Percentiles rank a stretch among this genome's conserved stretches.
Conservation (phyloP, 2,113 vertebrate genomes). For the Mixornis gularis region DNA sequence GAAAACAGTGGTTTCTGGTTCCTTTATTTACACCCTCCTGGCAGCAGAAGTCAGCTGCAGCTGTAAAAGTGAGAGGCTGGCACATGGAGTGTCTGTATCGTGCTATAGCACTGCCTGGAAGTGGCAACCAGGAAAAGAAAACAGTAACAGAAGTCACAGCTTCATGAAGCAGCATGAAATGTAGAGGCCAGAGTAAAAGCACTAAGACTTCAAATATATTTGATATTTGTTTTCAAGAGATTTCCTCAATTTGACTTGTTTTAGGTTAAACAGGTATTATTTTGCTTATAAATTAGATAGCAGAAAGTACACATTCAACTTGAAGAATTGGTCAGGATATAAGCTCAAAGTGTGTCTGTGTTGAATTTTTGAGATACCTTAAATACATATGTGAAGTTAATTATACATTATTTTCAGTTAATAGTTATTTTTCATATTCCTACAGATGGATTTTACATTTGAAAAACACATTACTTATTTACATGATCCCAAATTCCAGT, state of each 20-base stretch:
- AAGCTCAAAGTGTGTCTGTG: not conserved
- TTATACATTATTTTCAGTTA: not conserved
- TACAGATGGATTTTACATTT: constrained; percentile 14
- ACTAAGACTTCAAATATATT: not conserved
- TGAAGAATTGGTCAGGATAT: not conserved
- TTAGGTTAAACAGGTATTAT: not conserved
- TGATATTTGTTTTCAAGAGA: not conserved
- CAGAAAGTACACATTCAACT: not conserved
- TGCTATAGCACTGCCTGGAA: constrained; percentile 46
- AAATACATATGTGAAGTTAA: not conserved
- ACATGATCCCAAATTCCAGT: not conserved
- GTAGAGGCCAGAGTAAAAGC: not conserved
- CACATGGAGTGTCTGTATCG: not conserved
- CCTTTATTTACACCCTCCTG: constrained; percentile 66
- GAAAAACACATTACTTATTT: constrained; percentile 25
- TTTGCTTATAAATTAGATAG: constrained; percentile 14
- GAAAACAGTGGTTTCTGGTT: constrained; percentile 59
- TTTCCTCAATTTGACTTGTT: not conserved
- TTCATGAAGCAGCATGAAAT: not conserved
- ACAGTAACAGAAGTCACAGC: not conserved
- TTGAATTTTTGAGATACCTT: constrained; percentile 32
- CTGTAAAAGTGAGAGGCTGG: not conserved
- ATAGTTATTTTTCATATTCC: constrained; percentile 1
- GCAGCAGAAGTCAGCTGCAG: constrained; percentile 32
- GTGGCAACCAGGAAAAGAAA: not conserved